These are phyloP conservation scores for Ectobius pallidus DNA, from an alignment of 2,888 invertebrate species.

Conservation along the genomic window DNA sequence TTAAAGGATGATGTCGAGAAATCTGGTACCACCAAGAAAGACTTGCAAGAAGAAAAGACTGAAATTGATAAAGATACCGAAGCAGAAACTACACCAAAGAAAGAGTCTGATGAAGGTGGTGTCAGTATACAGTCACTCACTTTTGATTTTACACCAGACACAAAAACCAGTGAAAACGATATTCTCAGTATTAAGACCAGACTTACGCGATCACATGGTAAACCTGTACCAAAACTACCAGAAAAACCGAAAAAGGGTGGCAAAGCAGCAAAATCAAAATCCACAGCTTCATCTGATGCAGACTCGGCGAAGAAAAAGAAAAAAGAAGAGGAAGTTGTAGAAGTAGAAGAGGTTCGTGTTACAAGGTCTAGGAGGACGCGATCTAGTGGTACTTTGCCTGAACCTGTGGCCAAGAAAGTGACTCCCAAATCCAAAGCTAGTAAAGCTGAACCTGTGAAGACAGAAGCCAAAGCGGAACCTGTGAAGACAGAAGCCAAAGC, in stretches of 20 bases:
- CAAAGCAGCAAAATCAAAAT: background rate
- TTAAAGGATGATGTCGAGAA: too few species aligned
- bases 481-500: background rate
- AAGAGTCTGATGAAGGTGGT: background rate
- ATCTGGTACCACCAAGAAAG: too few species aligned
- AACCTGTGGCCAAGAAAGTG: background rate
- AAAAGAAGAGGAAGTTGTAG: background rate
- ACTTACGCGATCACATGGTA: background rate
- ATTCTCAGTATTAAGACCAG: background rate
- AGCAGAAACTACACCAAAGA: background rate
- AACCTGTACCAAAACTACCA: background rate
- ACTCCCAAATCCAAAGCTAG: background rate
- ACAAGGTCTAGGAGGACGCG: slow-evolving; percentile 6
- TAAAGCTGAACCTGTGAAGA: background rate
- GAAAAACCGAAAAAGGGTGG: background rate
- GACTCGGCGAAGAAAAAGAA: slow-evolving; percentile 16
- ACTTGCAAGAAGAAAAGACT: background rate
- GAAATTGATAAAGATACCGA: background rate
- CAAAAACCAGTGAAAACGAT: background rate
- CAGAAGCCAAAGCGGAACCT: background rate
- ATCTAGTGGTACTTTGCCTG: background rate
- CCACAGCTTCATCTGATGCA: background rate
- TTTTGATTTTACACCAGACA: slow-evolving; percentile 18
- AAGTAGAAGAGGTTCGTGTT: slow-evolving; percentile 20
- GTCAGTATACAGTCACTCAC: slow-evolving; percentile 10